Base-by-base conservation (phyloP, 2,797 vertebrate genomes). In the Gastrophryne carolinensis region DNA sequence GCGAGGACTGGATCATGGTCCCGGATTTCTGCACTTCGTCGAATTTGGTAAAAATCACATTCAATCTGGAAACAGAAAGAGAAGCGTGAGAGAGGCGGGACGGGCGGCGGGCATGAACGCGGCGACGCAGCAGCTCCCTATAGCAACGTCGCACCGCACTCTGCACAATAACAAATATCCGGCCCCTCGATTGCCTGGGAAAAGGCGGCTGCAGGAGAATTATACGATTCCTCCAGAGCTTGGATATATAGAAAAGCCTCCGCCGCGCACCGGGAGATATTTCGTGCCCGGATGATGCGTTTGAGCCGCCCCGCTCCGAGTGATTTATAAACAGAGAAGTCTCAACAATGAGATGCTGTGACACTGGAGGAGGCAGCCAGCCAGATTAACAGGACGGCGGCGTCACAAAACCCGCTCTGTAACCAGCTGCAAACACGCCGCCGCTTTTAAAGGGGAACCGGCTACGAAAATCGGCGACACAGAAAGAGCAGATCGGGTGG, bases 11-110 rank as follows among this genome's bases (percentile, higher is more conserved):
- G 74, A 98, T 94, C 96, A 98, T 98, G 86, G 94, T 95, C 83
- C 97, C 97, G 23, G 96, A 96, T 89, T 95, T 96, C 86, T 99
- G 97, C 83, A 99, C 97, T 85, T 99, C 97, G 82, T 99, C 97
- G 0, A 99, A 98, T 89, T 93, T 98, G 79, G 91, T 93, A 89
- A 98, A 98, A 90, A 99, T 98, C 85, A 98, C 96, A 94, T 98
- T 98, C 92, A 99, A 93, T 84, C 97, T 99, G 80, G 77, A 82
- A 74, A 60, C 13, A 67, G 1, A 60, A 39, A 65, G 49, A 29
- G 24, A 62, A 23, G 23, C 15, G 4, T 54, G 4, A 56, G 66
- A 15, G 23, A 1, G 32, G n/a, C 52, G 7, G 13, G 50, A 41
- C 12, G 9, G 29, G 24, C 4, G 1, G 69, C 32, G 0, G 41